These are phyloP conservation scores for Xanthorhoe designata DNA, from an alignment of 2,888 invertebrate genomes.

Conservation along the genomic window DNA sequence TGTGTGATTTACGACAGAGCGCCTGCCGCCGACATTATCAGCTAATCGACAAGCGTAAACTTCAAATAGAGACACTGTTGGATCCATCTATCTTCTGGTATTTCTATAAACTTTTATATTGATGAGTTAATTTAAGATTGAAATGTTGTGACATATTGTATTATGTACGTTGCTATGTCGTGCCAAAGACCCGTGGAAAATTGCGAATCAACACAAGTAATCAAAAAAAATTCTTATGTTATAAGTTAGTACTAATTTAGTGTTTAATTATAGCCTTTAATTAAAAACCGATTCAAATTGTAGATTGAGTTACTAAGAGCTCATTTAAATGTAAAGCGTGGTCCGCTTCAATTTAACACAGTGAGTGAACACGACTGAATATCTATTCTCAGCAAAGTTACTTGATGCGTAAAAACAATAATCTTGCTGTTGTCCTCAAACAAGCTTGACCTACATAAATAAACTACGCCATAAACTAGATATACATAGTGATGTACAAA, in stretches of 20 bases:
- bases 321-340: slow-evolving; percentile 6
- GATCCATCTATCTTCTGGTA: slow-evolving; percentile 24
- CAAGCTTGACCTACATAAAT: slow-evolving; percentile 33
- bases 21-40: slow-evolving; percentile 24
- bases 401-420: slow-evolving; percentile 31
- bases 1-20: slow-evolving; percentile 29
- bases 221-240: no score
- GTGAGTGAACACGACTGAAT: slow-evolving; percentile 25
- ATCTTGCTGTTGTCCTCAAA: slow-evolving; percentile 30
- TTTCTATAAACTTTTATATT: slow-evolving; percentile 14
- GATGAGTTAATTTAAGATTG: slow-evolving; percentile 12
- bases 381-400: slow-evolving; percentile 25
- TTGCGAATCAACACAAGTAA: no score
- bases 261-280: neutral
- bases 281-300: neutral
- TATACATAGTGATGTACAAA: slow-evolving; percentile 12
- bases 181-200: no score
- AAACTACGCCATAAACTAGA: slow-evolving; percentile 20
- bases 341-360: slow-evolving; percentile 12
- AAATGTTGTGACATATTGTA: slow-evolving; percentile 1
- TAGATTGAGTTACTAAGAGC: neutral
- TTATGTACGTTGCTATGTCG: neutral
- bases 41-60: slow-evolving; percentile 27
- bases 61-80: slow-evolving; percentile 9
- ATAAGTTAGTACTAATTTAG: no score